Base-by-base conservation (phyloP, 2,797 vertebrate species). In the Zenarchopterus dispar region DNA sequence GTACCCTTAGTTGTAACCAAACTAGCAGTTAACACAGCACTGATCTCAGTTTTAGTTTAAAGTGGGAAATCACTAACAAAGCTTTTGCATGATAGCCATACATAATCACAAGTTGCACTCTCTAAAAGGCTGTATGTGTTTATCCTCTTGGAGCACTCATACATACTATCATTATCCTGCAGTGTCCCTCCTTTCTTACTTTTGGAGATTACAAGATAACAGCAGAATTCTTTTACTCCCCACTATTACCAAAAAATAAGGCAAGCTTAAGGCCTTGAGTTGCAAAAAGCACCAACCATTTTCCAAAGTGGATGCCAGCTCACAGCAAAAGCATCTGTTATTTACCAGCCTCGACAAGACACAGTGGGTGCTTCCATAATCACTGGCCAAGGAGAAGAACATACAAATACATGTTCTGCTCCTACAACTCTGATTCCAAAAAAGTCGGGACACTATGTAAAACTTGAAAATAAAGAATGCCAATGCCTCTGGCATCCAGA, bases 231-330 rank as follows among this genome's bases (percentile, higher is more conserved):
- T 61, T 62, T n/a, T 33, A 55, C 53, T 67, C 7, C 0, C 44
- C 52, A 31, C 48, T 53, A 69, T 68, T 74, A 76, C 28, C 52
- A 15, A 21, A 23, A 62, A 73, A 70, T 57, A 24, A 70, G 26
- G 23, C 4, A 39, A 42, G 24, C 42, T 47, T 50, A 36, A 42
- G 48, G 57, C 47, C 54, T 63, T 51, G n/a, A 57, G 56, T 80
- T 47, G 62, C 22, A 65, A 61, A 56, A 68, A 68, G 63, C 44
- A 33, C 50, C 59, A 65, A 54, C 36, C 13, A 74, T 71, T 80
- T 82, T 73, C 39, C 44, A 81, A 62, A 75, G 66, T 73, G 72
- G 52, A 62, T 65, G 46, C 42, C 42, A 28, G 52, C 58, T 52
- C 8, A 44, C 28, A 28, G 28, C 28, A 28, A 28, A 28, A 28